Conservation (phyloP, 2,797 vertebrate species). For the Jordanella pulchra region DNA sequence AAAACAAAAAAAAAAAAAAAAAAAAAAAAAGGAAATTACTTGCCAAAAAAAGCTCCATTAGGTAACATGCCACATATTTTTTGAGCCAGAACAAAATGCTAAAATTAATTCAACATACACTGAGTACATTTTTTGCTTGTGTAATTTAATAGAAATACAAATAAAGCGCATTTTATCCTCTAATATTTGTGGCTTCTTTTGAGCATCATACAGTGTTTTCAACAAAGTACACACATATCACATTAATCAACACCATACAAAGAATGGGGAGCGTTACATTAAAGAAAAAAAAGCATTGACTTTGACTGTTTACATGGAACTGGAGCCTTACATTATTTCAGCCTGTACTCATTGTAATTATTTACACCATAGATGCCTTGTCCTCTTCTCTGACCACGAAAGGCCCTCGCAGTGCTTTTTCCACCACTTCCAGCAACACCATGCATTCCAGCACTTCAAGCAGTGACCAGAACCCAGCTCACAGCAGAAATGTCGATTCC, state of each 20-base stretch:
- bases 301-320: slow-evolving; percentile 89
- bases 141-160: slow-evolving; percentile 9
- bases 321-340: slow-evolving; percentile 87
- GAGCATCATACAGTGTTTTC: slow-evolving; percentile 14
- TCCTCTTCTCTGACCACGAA: slow-evolving; percentile 96
- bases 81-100: slow-evolving; percentile 43
- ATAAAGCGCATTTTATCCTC: slow-evolving; percentile 19
- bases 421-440: slow-evolving; percentile 94
- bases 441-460: slow-evolving; percentile 90
- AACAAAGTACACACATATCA: slow-evolving; percentile 32
- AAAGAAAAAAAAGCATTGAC: slow-evolving; percentile 71
- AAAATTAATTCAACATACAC: slow-evolving; percentile 29
- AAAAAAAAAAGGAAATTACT: no score
- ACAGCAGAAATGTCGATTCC: slow-evolving; percentile 85
- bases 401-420: slow-evolving; percentile 98
- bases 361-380: slow-evolving; percentile 98
- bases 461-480: slow-evolving; percentile 88
- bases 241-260: slow-evolving; percentile 29
- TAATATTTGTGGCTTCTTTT: slow-evolving; percentile 26
- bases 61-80: slow-evolving; percentile 73
- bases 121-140: slow-evolving; percentile 17
- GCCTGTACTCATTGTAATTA: slow-evolving; percentile 92
- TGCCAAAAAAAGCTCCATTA: slow-evolving; percentile 52
- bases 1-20: slow-evolving; percentile 20
- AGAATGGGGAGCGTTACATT: slow-evolving; percentile 47